Evolutionary conservation across 2,113 vertebrate species (phyloP).

Genomic region (Tinamus guttatus): DNA sequence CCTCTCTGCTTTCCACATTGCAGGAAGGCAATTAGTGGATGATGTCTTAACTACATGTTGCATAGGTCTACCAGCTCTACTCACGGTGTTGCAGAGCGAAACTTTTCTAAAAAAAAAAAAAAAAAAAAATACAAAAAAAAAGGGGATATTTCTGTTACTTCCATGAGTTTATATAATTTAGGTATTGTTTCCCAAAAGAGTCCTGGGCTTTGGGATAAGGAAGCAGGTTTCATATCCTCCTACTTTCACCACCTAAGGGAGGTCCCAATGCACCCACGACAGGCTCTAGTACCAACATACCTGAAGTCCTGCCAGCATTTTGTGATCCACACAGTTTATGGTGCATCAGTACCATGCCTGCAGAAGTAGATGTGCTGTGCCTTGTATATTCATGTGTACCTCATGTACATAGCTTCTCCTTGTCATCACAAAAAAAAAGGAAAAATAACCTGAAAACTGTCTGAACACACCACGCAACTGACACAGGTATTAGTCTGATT

Average conservation of each 20-base stretch:
- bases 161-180: too few relatives aligned
- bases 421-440: rapidly evolving
- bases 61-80: too few relatives aligned
- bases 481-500: rapidly evolving
- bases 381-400: neutral
- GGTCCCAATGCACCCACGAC: too few relatives aligned
- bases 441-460: neutral
- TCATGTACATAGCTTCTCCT: neutral
- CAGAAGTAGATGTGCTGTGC: rapidly evolving
- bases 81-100: too few relatives aligned
- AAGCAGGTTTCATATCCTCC: rapidly evolving
- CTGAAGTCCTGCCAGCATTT: neutral
- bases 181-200: too few relatives aligned
- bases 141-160: too few relatives aligned
- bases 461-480: rapidly evolving
- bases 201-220: neutral
- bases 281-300: rapidly evolving
- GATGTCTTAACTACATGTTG: too few relatives aligned
- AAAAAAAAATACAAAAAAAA: too few relatives aligned
- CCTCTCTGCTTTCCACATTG: too few relatives aligned
- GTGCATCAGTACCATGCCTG: neutral
- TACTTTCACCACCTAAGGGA: neutral
- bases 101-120: too few relatives aligned
- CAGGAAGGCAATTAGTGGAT: too few relatives aligned
- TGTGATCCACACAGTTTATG: rapidly evolving